A percentile compares a stretch with the other conserved stretches of the same genome.
phyloP scores from a whole-genome alignment of 1,140 invertebrate genomes.

The Dinoponera quadriceps region DNA sequence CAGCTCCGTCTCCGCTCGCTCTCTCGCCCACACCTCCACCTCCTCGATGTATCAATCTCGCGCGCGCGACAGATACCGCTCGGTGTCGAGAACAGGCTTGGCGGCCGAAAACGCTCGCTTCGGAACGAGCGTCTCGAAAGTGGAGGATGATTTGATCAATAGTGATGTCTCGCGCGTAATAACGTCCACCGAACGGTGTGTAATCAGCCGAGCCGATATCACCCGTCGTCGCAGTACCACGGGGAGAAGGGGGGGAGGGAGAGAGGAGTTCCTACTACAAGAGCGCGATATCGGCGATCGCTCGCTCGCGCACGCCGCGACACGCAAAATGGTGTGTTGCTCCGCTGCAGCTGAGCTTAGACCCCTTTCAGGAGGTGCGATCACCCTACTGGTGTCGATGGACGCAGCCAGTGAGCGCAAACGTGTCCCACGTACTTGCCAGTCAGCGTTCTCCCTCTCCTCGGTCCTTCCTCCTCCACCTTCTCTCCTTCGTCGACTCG shows the following conservation, averaged over 20 bases:
- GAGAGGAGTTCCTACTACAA: no score
- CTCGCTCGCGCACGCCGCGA: neutral
- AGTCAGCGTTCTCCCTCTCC: constrained; percentile 62
- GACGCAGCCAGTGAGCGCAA: constrained; percentile 65
- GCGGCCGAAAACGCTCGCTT: no score
- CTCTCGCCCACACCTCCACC: neutral
- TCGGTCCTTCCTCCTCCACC: neutral
- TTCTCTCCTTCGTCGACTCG: constrained; percentile 5
- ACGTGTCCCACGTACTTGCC: constrained; percentile 69
- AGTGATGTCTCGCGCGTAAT: neutral
- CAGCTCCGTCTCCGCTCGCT: neutral
- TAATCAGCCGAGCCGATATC: no score
- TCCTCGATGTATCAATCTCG: neutral
- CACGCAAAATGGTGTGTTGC: constrained; percentile 44
- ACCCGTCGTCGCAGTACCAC: no score
- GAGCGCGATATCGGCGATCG: neutral
- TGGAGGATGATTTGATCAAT: no score
- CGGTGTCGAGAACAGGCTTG: neutral
- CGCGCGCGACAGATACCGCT: neutral
- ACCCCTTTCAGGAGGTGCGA: constrained; percentile 62
- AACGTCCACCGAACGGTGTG: neutral
- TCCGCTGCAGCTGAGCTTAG: constrained; percentile 43
- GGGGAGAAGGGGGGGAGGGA: no score
- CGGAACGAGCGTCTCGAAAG: no score
- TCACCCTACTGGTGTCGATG: constrained; percentile 72